Base-by-base conservation (phyloP, 2,888 invertebrate species). In the Drosophila neotestacea region DNA sequence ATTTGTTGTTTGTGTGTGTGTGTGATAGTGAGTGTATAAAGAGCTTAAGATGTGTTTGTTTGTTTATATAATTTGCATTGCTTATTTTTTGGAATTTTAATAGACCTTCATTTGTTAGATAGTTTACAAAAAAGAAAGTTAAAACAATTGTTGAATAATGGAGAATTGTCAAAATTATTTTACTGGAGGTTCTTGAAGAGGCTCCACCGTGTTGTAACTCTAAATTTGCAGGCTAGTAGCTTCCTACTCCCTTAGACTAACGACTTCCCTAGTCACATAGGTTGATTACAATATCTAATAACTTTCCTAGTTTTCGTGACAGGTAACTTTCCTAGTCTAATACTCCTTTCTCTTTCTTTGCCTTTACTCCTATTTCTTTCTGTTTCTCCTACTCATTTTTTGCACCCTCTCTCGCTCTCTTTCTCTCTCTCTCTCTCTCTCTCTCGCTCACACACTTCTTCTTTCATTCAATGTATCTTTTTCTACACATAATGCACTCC, bases 1-100 rank as follows among this genome's bases (percentile, higher is more conserved):
- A 54, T 67, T 59, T 65, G 54, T 34, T 56, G 22, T 47, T 38
- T 32, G 10, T 38, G 41, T 46, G 39, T 44, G 41, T 41, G 52
- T 13, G 44, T 54, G 36, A 42, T 28, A 34, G 27, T 39, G 32
- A 30, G 52, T 30, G 52, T 51, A 59, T 22, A 56, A 11, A 48
- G 13, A 16, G 13, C 48, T 50, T 65, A 65, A 39, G 56, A 50
- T 54, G 54, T 34, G 28, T 46, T 54, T 13, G 36, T 9, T 48
- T 5, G 41, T 60, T 60, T 13, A 11, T 11, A 34, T 28, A 34
- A 44, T 48, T 65, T 38, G 56, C 42, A 22, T 52, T 51, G 56
- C 46, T 22, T 44, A 16, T 16, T 46, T 41, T 27, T 51, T 6
- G 9, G 22, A 0, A 22, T 22, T 22, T 22, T 22, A 22, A 28